Conservation (phyloP, 2,113 vertebrate species). For the Dendrocopos noguchii region DNA sequence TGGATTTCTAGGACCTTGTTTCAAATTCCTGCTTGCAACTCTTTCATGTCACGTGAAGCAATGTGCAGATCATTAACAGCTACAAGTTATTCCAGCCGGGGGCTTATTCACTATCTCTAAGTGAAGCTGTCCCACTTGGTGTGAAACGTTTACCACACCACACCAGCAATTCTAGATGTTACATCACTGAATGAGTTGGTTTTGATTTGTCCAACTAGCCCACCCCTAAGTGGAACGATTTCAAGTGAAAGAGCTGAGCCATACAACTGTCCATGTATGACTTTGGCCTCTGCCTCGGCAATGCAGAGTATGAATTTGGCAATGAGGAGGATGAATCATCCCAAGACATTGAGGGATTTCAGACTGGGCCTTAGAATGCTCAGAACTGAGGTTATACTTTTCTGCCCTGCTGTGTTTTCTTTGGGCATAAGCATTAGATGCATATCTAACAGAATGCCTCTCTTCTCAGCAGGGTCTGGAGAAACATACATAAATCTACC, state of each 20-base stretch:
- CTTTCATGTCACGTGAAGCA: background rate
- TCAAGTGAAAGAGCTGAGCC: background rate
- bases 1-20: background rate
- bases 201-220: background rate
- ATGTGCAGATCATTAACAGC: background rate
- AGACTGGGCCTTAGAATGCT: background rate
- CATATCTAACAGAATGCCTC: background rate
- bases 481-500: background rate
- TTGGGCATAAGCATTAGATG: background rate
- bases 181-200: background rate
- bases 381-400: background rate
- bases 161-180: background rate
- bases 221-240: background rate
- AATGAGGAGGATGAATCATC: background rate
- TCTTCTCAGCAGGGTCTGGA: background rate
- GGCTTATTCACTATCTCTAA: background rate
- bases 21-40: background rate
- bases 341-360: background rate
- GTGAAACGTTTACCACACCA: background rate
- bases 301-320: background rate
- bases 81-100: background rate
- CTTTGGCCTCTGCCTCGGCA: background rate
- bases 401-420: background rate
- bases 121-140: background rate
- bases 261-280: background rate